Conservation (phyloP, 2,113 vertebrate species). For the Pelvicachromis taeniatus region DNA sequence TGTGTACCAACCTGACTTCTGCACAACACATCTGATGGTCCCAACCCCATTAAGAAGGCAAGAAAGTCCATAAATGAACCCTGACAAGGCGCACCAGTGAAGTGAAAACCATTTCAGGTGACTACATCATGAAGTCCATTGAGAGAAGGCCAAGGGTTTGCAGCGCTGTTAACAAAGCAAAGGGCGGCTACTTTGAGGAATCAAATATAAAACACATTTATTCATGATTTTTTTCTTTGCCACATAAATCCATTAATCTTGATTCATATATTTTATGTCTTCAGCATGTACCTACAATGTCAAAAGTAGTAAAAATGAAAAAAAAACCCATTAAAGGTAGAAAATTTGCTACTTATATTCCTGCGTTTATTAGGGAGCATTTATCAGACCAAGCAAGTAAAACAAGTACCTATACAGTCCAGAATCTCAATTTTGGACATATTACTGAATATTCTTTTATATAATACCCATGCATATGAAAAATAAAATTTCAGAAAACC, state of each 20-base stretch:
- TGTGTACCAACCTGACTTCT: background rate
- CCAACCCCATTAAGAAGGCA: background rate
- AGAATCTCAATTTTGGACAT: background rate
- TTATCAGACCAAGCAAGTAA: background rate
- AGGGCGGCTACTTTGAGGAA: background rate
- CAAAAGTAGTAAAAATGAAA: background rate
- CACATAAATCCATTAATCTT: background rate
- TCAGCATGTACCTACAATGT: background rate
- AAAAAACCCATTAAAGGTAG: background rate
- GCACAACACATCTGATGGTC: background rate
- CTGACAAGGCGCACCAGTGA: background rate
- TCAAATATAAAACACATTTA: background rate
- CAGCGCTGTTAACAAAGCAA: background rate
- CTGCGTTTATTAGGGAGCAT: background rate
- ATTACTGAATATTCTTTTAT: background rate
- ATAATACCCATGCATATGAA: background rate
- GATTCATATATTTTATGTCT: background rate
- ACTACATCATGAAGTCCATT: background rate
- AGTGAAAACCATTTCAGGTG: background rate
- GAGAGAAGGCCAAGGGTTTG: background rate
- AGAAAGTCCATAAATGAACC: background rate
- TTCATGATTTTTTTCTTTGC: background rate
- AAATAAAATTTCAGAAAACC: background rate
- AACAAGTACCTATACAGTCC: background rate
- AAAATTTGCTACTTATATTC: background rate